These are phyloP conservation scores for Arctia plantaginis DNA, from an alignment of 2,888 invertebrate genomes.

Conservation along the genomic window DNA sequence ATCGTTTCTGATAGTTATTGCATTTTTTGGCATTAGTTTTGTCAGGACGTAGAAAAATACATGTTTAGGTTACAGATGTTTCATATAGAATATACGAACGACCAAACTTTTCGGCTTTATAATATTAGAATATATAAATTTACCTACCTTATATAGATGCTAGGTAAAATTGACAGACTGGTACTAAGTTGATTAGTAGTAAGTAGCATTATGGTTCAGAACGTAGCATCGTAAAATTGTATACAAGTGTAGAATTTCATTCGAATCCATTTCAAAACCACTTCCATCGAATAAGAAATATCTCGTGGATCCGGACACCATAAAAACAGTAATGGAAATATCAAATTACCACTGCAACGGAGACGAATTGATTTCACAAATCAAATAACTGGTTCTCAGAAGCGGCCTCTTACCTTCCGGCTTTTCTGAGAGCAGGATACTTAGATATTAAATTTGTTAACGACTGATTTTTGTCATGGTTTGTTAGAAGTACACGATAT, in stretches of 20 bases:
- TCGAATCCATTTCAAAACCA: constrained; percentile 18
- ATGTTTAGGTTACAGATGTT: too few species aligned
- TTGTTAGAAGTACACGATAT: not conserved
- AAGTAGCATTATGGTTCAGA: not conserved
- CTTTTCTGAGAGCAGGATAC: constrained; percentile 14
- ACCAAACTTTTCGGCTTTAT: too few species aligned
- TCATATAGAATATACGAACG: too few species aligned
- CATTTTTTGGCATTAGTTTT: too few species aligned
- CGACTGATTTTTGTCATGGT: not conserved
- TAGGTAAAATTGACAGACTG: too few species aligned
- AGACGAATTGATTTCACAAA: constrained; percentile 77
- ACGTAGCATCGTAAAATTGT: not conserved
- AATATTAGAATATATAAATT: too few species aligned
- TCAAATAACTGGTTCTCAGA: constrained; percentile 68
- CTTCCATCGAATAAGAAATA: constrained; percentile 24
- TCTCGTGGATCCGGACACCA: constrained; percentile 28
- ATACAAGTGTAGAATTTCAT: constrained; percentile 10
- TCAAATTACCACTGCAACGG: constrained; percentile 74
- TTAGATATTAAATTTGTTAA: not conserved
- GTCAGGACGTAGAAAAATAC: too few species aligned
- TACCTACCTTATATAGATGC: too few species aligned
- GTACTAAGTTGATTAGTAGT: not conserved
- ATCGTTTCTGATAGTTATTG: too few species aligned
- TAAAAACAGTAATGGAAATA: constrained; percentile 69
- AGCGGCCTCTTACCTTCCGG: constrained; percentile 40